phyloP scores from a whole-genome alignment of 2,113 vertebrate species.

The Myrmecobius fasciatus region DNA sequence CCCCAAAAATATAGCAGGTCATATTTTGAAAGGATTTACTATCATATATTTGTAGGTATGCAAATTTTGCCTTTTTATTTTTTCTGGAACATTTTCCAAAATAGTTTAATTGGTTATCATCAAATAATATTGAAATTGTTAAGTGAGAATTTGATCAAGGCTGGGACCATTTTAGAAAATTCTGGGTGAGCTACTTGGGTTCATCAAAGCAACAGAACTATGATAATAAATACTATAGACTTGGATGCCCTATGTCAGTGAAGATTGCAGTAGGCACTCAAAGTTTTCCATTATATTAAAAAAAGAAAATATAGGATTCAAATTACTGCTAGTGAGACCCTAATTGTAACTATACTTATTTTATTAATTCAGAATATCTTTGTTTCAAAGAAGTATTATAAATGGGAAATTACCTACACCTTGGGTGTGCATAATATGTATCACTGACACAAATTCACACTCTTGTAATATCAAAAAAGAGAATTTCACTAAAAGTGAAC shows the following conservation, averaged over 20 bases:
- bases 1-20: background rate
- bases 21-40: slow-evolving; percentile 25
- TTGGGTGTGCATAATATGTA: slow-evolving; percentile 29
- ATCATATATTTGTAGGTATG: background rate
- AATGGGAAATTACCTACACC: background rate
- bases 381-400: slow-evolving; percentile 19
- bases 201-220: background rate
- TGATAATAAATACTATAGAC: background rate
- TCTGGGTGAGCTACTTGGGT: background rate
- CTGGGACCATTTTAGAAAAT: background rate
- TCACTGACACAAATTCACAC: slow-evolving; percentile 32
- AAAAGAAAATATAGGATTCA: background rate
- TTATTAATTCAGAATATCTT: slow-evolving; percentile 31
- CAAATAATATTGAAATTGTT: background rate
- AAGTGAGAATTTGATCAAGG: background rate
- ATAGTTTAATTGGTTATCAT: background rate
- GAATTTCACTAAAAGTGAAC: background rate
- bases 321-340: background rate
- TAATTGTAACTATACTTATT: slow-evolving; percentile 22
- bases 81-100: background rate
- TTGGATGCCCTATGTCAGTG: background rate
- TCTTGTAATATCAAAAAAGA: slow-evolving; percentile 44
- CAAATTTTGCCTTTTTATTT: background rate
- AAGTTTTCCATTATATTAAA: slow-evolving; percentile 42
- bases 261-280: background rate